Base-by-base conservation (phyloP, 2,888 invertebrate genomes). In the Zygaena filipendulae region DNA sequence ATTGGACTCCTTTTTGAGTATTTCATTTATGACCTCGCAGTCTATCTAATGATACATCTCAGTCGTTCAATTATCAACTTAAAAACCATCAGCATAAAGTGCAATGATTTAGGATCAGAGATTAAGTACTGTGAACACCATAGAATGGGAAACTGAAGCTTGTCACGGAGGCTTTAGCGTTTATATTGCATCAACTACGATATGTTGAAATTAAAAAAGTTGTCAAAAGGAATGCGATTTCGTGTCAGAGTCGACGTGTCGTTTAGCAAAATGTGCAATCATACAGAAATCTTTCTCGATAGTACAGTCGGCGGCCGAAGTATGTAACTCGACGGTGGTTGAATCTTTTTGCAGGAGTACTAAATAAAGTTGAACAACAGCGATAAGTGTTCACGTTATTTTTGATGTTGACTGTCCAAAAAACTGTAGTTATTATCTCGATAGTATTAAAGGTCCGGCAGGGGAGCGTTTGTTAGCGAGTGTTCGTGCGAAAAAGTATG, bases 241-340 rank as follows among this genome's bases (percentile, higher is more conserved):
- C 44, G 28, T 49, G 45, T 44, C 45, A 45, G 40, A 44, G 47
- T 40, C 39, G 45, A 42, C 40, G 45, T 42, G 59, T 58, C 68
- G 67, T 66, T 69, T 69, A 66, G 67, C 59, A 54, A 67, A 70
- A 66, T 69, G 68, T 68, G 72, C 67, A 71, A 62, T 68, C 62
- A 59, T 63, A 71, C 56, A 68, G 70, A 69, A 68, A 62, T n/a
- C n/a, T n/a, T n/a, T n/a, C n/a, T n/a, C n/a, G n/a, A n/a, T n/a
- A n/a, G n/a, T n/a, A n/a, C n/a, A n/a, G n/a, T n/a, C n/a, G n/a
- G n/a, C n/a, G n/a, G n/a, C n/a, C n/a, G n/a, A n/a, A n/a, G n/a
- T n/a, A n/a, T n/a, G n/a, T n/a, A n/a, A n/a, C n/a, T n/a, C n/a
- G n/a, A n/a, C n/a, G n/a, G n/a, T n/a, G n/a, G n/a, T n/a, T n/a